These are phyloP conservation scores for Mimas tiliae DNA, from an alignment of 2,888 invertebrate genomes.

Conservation along the genomic window DNA sequence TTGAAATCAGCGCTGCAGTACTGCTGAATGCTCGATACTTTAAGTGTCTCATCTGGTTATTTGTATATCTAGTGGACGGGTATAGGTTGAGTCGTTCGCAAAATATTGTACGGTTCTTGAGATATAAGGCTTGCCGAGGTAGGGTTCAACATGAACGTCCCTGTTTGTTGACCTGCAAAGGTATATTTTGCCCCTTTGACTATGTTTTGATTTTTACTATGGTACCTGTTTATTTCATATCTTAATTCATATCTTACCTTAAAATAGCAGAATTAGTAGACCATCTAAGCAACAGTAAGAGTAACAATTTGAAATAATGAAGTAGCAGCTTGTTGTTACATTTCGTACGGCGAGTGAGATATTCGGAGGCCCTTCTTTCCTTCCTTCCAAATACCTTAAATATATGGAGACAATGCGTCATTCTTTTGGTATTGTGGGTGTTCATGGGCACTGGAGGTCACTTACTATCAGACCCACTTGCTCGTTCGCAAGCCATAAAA, in stretches of 20 bases:
- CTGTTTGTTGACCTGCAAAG: constrained; percentile 70
- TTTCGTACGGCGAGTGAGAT: too few species aligned
- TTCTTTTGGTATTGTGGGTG: too few species aligned
- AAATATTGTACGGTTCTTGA: constrained; percentile 81
- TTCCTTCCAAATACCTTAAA: too few species aligned
- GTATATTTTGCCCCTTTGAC: neutral
- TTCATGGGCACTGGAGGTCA: too few species aligned
- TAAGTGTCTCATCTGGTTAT: constrained; percentile 49
- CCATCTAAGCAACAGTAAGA: too few species aligned
- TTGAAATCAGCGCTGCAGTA: neutral
- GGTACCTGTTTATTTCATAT: neutral
- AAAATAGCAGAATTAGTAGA: neutral
- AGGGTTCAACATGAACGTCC: constrained; percentile 66
- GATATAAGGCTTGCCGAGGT: constrained; percentile 70
- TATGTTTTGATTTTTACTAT: neutral
- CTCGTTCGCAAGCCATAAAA: too few species aligned
- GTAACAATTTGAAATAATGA: too few species aligned
- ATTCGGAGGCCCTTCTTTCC: too few species aligned
- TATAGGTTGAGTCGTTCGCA: constrained; percentile 62
- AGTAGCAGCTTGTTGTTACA: too few species aligned
- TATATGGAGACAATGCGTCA: too few species aligned
- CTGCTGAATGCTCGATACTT: neutral
- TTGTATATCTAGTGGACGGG: constrained; percentile 42
- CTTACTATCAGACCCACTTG: too few species aligned
- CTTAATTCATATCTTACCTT: too few species aligned